phyloP scores from a whole-genome alignment of 2,113 vertebrate species.

The Malurus alboscapulatus region DNA sequence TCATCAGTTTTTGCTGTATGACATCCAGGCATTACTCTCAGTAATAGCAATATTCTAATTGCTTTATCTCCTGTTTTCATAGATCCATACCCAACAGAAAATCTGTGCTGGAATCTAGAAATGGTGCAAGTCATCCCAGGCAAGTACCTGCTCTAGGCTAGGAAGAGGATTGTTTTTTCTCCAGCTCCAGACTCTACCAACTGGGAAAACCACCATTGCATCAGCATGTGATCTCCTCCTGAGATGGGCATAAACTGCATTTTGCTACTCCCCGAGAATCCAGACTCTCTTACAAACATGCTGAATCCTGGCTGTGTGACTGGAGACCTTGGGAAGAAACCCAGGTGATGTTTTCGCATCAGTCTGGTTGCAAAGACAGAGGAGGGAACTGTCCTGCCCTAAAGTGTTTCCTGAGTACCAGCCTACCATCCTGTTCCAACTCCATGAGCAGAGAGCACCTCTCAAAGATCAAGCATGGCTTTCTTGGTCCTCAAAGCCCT shows the following conservation, averaged over 20 bases:
- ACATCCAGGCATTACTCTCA: neutral
- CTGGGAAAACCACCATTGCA: neutral
- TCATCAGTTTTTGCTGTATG: neutral
- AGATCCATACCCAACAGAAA: neutral
- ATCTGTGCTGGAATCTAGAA: neutral
- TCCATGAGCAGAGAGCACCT: neutral
- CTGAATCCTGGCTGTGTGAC: neutral
- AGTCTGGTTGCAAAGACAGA: neutral
- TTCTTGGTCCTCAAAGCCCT: neutral
- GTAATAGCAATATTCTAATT: neutral
- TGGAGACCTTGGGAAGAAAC: neutral
- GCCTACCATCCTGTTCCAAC: neutral
- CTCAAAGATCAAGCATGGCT: neutral
- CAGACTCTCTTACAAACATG: neutral
- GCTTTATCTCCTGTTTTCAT: neutral
- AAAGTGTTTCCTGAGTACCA: neutral
- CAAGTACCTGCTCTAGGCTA: neutral
- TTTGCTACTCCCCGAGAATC: neutral
- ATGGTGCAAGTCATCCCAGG: neutral
- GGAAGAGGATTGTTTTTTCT: neutral
- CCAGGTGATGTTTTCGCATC: neutral
- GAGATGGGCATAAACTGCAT: fast-evolving
- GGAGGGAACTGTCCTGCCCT: neutral
- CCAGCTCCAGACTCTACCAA: neutral
- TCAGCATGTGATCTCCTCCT: neutral